Percentiles rank a stretch among this genome's conserved stretches.
Conservation (phyloP, 2,888 invertebrate genomes). For the Lithosia quadra region DNA sequence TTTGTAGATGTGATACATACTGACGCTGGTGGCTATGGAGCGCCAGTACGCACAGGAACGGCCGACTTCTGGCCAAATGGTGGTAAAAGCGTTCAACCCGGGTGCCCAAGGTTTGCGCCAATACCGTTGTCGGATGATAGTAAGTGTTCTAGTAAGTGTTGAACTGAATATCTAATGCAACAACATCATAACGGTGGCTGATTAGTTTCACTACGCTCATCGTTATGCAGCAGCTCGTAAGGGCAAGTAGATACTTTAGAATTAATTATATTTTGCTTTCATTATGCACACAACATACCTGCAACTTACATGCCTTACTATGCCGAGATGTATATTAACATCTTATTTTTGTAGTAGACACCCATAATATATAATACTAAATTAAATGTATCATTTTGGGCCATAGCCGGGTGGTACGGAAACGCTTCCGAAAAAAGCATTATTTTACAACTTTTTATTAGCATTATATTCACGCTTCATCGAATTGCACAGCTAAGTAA, state of each 20-base stretch:
- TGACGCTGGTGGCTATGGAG: constrained; percentile 88
- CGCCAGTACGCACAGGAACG: constrained; percentile 86
- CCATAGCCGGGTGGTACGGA: too few species aligned
- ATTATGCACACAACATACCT: background rate
- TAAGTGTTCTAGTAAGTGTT: constrained; percentile 55
- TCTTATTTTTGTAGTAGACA: background rate
- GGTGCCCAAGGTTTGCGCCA: constrained; percentile 85
- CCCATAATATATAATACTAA: too few species aligned
- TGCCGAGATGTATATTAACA: background rate
- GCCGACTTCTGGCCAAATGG: constrained; percentile 89
- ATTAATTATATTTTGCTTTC: background rate
- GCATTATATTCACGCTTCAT: too few species aligned
- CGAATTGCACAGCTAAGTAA: too few species aligned
- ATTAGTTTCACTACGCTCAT: background rate
- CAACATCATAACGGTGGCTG: constrained; percentile 18
- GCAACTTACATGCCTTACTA: constrained; percentile 1
- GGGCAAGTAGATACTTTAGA: constrained; percentile 11
- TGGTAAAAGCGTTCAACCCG: constrained; percentile 87
- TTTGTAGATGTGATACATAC: constrained; percentile 91
- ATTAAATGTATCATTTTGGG: too few species aligned
- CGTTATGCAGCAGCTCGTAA: background rate
- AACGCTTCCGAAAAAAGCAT: too few species aligned
- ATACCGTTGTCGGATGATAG: constrained; percentile 84
- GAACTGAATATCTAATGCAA: constrained; percentile 10
- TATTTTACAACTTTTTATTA: too few species aligned